Conservation (phyloP, 2,888 invertebrate species). For the Chaetogeoica ovagalla region DNA sequence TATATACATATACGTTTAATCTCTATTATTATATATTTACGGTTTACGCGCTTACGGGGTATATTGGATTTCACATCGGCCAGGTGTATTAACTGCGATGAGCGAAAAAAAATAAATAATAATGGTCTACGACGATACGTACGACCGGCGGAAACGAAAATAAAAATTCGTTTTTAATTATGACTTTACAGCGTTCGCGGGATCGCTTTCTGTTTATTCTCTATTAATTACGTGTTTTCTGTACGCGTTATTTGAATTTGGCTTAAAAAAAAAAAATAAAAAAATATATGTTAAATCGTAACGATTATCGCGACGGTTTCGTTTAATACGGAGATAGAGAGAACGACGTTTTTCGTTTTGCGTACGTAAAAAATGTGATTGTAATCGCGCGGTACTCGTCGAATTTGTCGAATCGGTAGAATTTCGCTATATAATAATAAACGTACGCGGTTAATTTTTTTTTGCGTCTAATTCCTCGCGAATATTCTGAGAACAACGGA, state of each 20-base stretch:
- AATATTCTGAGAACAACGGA: conserved; percentile 22
- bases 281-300: too few species aligned
- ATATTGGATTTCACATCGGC: background rate
- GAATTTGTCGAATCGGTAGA: too few species aligned
- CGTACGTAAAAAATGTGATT: too few species aligned
- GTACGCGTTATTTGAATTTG: background rate
- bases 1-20: background rate
- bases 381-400: too few species aligned
- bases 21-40: background rate
- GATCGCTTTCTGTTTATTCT: conserved; percentile 24
- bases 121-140: too few species aligned
- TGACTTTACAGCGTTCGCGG: background rate
- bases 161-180: conserved; percentile 20
- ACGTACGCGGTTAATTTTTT: too few species aligned
- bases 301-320: too few species aligned
- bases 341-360: background rate
- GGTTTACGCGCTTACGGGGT: background rate
- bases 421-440: too few species aligned
- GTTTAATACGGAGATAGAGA: background rate
- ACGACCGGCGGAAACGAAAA: conserved; percentile 12
- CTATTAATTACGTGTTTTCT: conserved; percentile 13
- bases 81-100: too few species aligned
- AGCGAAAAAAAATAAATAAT: too few species aligned
- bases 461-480: background rate
- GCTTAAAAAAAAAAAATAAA: background rate